Conservation (phyloP, 2,797 vertebrate genomes). For the Clarias pachynema region DNA sequence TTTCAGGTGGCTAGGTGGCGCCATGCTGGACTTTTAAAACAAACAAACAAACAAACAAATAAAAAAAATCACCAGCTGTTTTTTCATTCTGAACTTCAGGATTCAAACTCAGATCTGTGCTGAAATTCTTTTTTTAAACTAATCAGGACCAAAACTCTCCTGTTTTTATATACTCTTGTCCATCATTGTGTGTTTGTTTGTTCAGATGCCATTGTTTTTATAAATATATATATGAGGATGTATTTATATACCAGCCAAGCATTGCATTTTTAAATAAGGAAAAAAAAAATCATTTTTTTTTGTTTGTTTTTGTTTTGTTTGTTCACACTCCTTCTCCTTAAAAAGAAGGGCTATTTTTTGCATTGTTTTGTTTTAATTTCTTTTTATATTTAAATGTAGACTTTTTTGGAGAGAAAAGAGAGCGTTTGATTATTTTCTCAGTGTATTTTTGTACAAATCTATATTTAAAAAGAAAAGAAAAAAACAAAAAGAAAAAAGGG, state of each 20-base stretch:
- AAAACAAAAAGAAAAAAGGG: constrained; percentile 80
- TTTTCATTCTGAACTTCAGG: constrained; percentile 89
- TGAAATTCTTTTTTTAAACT: constrained; percentile 81
- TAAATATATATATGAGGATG: constrained; percentile 82
- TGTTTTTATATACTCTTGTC: constrained; percentile 83
- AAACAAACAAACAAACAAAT: constrained; percentile 51
- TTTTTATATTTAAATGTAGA: constrained; percentile 99
- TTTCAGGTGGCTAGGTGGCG: constrained; percentile 94
- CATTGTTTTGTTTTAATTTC: constrained; percentile 81
- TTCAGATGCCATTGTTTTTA: constrained; percentile 94
- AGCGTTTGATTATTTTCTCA: constrained; percentile 99
- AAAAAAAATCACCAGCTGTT: constrained; percentile 96
- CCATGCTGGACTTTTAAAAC: constrained; percentile 88
- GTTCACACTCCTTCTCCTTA: constrained; percentile 91
- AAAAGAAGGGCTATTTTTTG: constrained; percentile 99
- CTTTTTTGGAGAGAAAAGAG: constrained; percentile 87
- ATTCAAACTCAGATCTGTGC: constrained; percentile 99
- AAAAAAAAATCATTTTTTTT: constrained; percentile 65
- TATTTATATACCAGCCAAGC: constrained; percentile 99
- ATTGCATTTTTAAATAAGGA: constrained; percentile 71
- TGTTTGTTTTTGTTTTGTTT: constrained; percentile 70
- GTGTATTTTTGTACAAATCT: constrained; percentile 99
- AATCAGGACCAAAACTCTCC: constrained; percentile 98
- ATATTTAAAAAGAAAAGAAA: constrained; percentile 72
- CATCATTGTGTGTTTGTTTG: constrained; percentile 87